Conservation (phyloP, 2,113 vertebrate genomes). For the Sylvietta virens region DNA sequence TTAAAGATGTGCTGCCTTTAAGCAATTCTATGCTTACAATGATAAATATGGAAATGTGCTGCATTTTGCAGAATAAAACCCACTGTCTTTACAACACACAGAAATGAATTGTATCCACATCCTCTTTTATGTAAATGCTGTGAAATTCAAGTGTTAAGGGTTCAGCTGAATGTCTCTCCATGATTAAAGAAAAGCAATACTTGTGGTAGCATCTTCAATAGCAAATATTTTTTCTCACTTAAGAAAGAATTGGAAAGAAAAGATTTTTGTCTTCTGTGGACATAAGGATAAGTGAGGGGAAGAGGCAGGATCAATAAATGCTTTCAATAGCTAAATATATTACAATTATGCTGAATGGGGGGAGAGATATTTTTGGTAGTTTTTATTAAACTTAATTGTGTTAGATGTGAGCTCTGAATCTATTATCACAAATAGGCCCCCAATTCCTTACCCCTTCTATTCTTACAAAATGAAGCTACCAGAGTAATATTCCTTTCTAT, state of each 20-base stretch:
- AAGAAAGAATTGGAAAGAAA: conserved; percentile 10
- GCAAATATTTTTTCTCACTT: conserved; percentile 22
- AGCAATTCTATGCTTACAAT: conserved; percentile 20
- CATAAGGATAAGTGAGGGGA: not conserved
- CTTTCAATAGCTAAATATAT: not conserved
- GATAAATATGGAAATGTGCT: conserved; percentile 49
- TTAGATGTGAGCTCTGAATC: not conserved
- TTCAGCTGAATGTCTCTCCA: conserved; percentile 22
- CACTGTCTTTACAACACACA: not conserved
- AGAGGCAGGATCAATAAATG: not conserved
- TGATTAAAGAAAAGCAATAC: conserved; percentile 47
- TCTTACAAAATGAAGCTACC: not conserved
- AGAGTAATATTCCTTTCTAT: not conserved
- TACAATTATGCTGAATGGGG: not conserved
- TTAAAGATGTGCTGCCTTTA: conserved; percentile 55
- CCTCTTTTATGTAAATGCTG: conserved; percentile 51
- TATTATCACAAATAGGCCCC: not conserved
- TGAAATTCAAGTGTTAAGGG: conserved; percentile 46
- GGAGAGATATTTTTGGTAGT: not conserved
- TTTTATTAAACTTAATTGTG: not conserved
- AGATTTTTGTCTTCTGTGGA: not conserved
- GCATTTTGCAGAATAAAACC: conserved; percentile 47
- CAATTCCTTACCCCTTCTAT: not conserved
- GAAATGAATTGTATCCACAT: conserved; percentile 46
- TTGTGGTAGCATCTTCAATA: not conserved